Base-by-base conservation (phyloP, 2,113 vertebrate species). In the Orthonyx spaldingii region DNA sequence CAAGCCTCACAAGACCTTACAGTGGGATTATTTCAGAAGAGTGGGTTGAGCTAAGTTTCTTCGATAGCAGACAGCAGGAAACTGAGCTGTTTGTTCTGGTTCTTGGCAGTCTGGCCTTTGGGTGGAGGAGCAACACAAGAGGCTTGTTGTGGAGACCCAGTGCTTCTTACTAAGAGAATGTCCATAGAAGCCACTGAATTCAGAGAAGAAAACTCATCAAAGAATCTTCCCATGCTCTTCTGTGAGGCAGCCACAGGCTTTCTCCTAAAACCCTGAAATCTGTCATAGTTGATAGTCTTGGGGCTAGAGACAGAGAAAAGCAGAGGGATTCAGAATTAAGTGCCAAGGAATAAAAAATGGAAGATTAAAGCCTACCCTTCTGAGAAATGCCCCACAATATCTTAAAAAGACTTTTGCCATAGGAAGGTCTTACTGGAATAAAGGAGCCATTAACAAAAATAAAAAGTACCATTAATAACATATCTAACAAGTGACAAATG, bases 61-160 rank as follows among this genome's bases (percentile, higher is more conserved):
- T 56, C 22, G 1, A 8, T 35, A 76, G 24, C 46, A 52, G 44
- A 44, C 28, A 71, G 41, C 23, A 52, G 0, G 9, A n/a, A 42
- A 71, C 41, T 42, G 22, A 41, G 15, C 27, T 66, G 52, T 30
- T 86, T 70, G 61, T 11, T 80, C 44, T 90, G 30, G 16, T 64
- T 72, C 50, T 64, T 53, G 16, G 26, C 27, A 11, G 35, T 53
- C 23, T 46, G 60, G 32, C 27, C 22, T 59, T 44, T 55, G 22
- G 19, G 12, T 61, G 28, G 23, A 64, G 16, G 32, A 71, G 37
- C 32, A 59, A 35, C 44, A 64, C 24, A 72, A 84, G 56, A 33
- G 47, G 37, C 26, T 66, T 1, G 0, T 52, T 2, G 1, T 30
- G 53, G 47, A 88, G 47, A 71, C 6, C 18, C 28, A 33, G 39